Conservation (phyloP, 1,140 invertebrate species). For the Aphaenogaster rudis region DNA sequence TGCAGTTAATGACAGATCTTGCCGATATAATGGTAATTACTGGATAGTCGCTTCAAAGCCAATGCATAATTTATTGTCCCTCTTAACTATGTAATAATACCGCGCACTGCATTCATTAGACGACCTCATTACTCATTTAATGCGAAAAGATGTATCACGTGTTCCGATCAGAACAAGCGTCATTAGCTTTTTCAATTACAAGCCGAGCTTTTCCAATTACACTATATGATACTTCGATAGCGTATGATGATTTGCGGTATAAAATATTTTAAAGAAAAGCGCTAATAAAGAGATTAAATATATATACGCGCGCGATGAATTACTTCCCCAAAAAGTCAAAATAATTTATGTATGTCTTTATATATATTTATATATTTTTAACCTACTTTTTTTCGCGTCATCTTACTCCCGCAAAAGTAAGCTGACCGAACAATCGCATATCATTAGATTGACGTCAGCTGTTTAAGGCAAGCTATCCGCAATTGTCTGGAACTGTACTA, state of each 20-base stretch:
- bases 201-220: background rate
- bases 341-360: background rate
- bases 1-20: slow-evolving; percentile 38
- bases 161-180: slow-evolving; percentile 6
- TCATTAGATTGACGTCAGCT: slow-evolving; percentile 10
- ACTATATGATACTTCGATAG: background rate
- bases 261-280: background rate
- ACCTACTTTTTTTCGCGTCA: background rate
- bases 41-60: slow-evolving; percentile 29
- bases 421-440: background rate
- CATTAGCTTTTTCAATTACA: slow-evolving; percentile 10
- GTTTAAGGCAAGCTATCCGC: slow-evolving; percentile 2
- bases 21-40: slow-evolving; percentile 39
- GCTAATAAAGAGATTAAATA: background rate
- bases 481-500: slow-evolving; percentile 25
- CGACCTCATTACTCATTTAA: slow-evolving; percentile 50
- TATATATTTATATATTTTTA: background rate
- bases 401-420: background rate
- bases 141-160: slow-evolving; percentile 22
- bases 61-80: slow-evolving; percentile 49
- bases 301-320: background rate
- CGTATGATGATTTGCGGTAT: no score
- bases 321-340: background rate
- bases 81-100: slow-evolving; percentile 53
- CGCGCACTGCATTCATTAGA: slow-evolving; percentile 49